Percentiles rank a stretch among this genome's conserved stretches.
Evolutionary conservation across 2,113 vertebrate genomes (phyloP).

Genomic region (Tachysurus vachellii): DNA sequence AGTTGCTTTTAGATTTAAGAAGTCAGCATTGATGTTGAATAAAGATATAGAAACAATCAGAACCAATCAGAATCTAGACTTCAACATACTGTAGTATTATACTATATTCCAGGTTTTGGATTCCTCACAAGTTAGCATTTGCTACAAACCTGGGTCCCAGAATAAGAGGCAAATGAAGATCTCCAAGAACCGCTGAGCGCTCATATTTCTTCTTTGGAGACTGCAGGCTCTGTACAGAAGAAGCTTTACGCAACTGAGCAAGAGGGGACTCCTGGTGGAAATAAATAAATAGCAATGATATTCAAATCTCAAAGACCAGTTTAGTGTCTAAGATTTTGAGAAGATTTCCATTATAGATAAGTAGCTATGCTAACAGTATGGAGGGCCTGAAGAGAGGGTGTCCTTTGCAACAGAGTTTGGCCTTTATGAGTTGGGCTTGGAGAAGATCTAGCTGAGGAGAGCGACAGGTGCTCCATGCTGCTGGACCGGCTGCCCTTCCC

Average conservation of each 20-base stretch:
- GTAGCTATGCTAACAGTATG: slow-evolving; percentile 75
- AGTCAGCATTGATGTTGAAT: neutral
- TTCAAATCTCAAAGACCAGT: neutral
- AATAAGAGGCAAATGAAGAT: slow-evolving; percentile 63
- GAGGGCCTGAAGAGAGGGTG: slow-evolving; percentile 86
- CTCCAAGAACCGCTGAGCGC: slow-evolving; percentile 78
- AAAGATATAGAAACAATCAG: neutral
- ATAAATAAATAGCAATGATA: slow-evolving; percentile 48
- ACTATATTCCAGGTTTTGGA: neutral
- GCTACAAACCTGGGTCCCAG: slow-evolving; percentile 74
- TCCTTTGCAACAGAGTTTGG: slow-evolving; percentile 74
- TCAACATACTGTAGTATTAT: neutral
- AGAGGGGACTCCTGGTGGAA: slow-evolving; percentile 85
- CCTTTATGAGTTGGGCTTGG: slow-evolving; percentile 61
- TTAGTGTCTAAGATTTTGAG: neutral
- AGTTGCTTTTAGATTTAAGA: neutral
- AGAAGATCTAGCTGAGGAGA: slow-evolving; percentile 55
- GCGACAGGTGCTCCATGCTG: slow-evolving; percentile 86
- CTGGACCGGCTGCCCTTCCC: slow-evolving; percentile 85
- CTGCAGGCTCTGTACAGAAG: slow-evolving; percentile 85
- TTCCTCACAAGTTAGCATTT: neutral
- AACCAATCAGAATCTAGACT: neutral
- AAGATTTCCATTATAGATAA: neutral
- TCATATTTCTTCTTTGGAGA: slow-evolving; percentile 75
- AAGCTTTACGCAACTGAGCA: slow-evolving; percentile 80